Evolutionary conservation across 2,797 vertebrate genomes (phyloP), one percentile per base, ranked within the genome.

Genomic region (Sitta carolinensis): DNA sequence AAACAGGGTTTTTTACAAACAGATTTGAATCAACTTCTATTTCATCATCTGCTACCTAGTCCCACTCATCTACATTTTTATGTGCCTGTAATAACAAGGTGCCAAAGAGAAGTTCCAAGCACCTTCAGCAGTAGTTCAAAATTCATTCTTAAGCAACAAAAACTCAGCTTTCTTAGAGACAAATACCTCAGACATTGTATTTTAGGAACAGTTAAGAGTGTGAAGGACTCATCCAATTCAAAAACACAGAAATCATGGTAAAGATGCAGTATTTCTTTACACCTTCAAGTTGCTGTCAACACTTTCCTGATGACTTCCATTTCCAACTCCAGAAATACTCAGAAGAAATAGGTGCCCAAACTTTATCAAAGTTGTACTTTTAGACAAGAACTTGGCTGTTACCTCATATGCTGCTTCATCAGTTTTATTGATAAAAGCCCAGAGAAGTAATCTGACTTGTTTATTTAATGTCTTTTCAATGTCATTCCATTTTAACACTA

Each of bases 271-370:
- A 85, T 68, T 95, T 61, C 77, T 96, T 96, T 95, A 93, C 93
- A 95, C 87, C 91, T 94, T 95, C 89, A 76, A 72, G 91, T 80
- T 6, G 16, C 95, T 95, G 93, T 90, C 94, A 95, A 93, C 87
- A 76, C 95, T 84, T 95, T 27, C 85, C 55, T 5, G 47, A 61
- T 81, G 84, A 81, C 76, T 91, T 95, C 89, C 76, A 87, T 61
- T 91, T 91, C 77, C 80, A 94, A 5, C 74, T 94, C 63, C 73
- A 88, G 83, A 95, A 90, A 93, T 88, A 88, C 42, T 76, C 70
- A 63, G 58, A 91, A 94, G 85, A 86, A 94, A 93, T 12, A 93
- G 66, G 63, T 93, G 86, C 80, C 77, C 52, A 87, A 88, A 93
- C 67, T 86, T 93, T 47, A 85, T 52, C 63, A 51, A 76, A 95